Conservation (phyloP, 53 echinoderm and acorn worm species). For the Paracentrotus lividus region DNA sequence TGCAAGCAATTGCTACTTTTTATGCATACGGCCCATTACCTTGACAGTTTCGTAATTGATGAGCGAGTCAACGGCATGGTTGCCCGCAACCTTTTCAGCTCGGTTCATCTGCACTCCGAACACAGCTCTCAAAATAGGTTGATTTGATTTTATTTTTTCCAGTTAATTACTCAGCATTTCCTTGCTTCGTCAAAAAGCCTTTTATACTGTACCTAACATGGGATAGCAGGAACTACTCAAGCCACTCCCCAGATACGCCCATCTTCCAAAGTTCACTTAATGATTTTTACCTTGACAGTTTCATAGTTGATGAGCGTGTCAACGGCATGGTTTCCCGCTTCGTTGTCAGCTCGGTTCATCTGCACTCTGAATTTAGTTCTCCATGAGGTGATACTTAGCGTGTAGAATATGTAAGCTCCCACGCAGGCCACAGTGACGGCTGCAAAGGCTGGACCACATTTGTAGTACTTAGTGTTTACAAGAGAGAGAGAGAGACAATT, state of each 20-base stretch:
- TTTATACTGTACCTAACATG: too few relatives aligned
- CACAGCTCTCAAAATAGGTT: constrained; percentile 99
- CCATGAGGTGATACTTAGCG: constrained; percentile 95
- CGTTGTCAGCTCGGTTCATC: constrained; percentile 97
- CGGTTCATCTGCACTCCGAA: constrained; percentile 96
- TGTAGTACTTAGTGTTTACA: constrained; percentile 80
- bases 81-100: constrained; percentile 92
- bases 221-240: too few relatives aligned
- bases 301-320: constrained; percentile 99
- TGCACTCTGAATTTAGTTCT: constrained; percentile 97
- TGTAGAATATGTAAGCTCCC: constrained; percentile 87
- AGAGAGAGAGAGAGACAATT: too few relatives aligned
- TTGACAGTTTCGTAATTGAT: constrained; percentile 98
- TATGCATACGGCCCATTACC: too few relatives aligned
- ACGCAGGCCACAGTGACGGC: constrained; percentile 84
- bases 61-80: constrained; percentile 94
- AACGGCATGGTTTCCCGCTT: constrained; percentile 95
- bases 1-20: too few relatives aligned
- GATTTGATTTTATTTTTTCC: too few relatives aligned
- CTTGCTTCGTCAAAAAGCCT: too few relatives aligned
- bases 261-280: too few relatives aligned
- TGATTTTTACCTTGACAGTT: constrained; percentile 88
- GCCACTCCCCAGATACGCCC: too few relatives aligned
- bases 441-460: constrained; percentile 84
- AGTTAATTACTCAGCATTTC: too few relatives aligned